phyloP scores from a whole-genome alignment of 2,797 vertebrate genomes.

The Oryzias sinensis region DNA sequence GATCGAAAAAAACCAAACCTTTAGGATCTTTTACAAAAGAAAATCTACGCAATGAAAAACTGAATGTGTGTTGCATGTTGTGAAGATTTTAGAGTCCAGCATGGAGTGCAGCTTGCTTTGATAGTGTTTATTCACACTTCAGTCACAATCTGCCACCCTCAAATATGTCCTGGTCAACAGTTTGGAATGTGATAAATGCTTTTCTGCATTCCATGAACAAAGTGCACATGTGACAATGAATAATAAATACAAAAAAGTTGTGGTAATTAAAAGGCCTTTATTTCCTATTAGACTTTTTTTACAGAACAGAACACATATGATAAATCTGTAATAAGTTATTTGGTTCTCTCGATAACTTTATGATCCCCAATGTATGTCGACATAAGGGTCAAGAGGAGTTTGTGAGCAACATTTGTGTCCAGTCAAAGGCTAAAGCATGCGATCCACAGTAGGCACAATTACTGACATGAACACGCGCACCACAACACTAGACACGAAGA shows the following conservation, averaged over 20 bases:
- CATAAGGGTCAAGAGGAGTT: constrained; percentile 76
- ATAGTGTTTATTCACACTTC: no score
- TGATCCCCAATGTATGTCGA: constrained; percentile 77
- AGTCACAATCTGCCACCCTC: not conserved
- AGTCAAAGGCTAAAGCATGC: constrained; percentile 84
- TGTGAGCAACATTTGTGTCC: constrained; percentile 82
- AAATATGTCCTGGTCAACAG: constrained; percentile 16
- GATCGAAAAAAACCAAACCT: not conserved
- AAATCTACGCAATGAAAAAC: not conserved
- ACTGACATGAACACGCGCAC: constrained; percentile 84
- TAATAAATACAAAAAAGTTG: constrained; percentile 55
- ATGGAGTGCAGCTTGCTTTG: not conserved
- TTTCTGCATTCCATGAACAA: constrained; percentile 51
- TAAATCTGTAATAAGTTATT: constrained; percentile 83
- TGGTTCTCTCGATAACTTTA: constrained; percentile 82
- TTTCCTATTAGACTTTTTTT: constrained; percentile 79
- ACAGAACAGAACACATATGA: constrained; percentile 85
- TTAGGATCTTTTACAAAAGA: no score
- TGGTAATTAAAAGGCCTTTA: constrained; percentile 85
- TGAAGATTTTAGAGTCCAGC: constrained; percentile 17
- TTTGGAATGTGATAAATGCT: constrained; percentile 33
- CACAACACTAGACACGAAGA: constrained; percentile 79
- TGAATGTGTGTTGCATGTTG: constrained; percentile 6
- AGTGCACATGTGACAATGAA: constrained; percentile 17
- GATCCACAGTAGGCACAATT: constrained; percentile 84